These are phyloP conservation scores for Acanthochromis polyacanthus DNA, from an alignment of 2,113 vertebrate genomes.

Conservation along the genomic window DNA sequence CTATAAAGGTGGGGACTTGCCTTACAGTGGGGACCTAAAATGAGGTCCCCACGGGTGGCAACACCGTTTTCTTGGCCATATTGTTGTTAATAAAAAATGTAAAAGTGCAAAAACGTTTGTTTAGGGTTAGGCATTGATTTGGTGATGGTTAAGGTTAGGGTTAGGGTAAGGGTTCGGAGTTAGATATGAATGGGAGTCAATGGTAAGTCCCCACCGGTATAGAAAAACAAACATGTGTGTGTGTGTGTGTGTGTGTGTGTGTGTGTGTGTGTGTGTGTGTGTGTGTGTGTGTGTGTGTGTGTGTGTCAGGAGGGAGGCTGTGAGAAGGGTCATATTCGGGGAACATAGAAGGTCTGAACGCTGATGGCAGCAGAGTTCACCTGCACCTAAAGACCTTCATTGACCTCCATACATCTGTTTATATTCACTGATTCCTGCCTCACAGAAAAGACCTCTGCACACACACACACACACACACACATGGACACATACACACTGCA, in stretches of 20 bases:
- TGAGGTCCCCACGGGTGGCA: no score
- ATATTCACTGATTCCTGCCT: conserved; percentile 63
- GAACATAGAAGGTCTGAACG: conserved; percentile 34
- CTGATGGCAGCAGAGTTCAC: conserved; percentile 57
- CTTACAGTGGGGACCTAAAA: no score
- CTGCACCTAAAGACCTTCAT: conserved; percentile 50
- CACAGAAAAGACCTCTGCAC: background rate
- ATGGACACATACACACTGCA: background rate
- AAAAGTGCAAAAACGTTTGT: no score
- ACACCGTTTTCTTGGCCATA: no score
- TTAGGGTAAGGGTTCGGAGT: no score
- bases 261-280: background rate
- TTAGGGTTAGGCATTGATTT: no score
- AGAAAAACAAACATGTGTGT: no score
- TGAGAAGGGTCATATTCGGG: conserved; percentile 34
- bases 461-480: conserved; percentile 19
- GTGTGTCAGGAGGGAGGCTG: conserved; percentile 3
- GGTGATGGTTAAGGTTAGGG: no score
- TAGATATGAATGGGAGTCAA: no score
- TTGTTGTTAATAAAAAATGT: no score
- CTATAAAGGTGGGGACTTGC: no score
- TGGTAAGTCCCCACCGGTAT: no score
- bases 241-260: conserved; percentile 6
- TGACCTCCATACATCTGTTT: conserved; percentile 70
- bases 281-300: background rate